phyloP scores from a whole-genome alignment of 2,113 vertebrate species.

The Gallinago jamesoni region DNA sequence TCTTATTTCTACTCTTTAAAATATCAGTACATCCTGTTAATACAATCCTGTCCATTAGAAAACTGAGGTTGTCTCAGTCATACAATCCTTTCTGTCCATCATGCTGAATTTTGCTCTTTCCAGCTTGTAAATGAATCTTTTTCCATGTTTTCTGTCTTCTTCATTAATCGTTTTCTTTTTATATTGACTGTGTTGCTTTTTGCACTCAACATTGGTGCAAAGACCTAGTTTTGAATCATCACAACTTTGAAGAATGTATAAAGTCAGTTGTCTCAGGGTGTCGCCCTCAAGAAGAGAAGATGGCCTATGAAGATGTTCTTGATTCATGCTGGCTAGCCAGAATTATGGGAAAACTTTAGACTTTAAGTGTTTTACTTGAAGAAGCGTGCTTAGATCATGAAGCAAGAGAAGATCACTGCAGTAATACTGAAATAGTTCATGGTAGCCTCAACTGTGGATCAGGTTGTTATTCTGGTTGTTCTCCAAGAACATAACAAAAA shows the following conservation, averaged over 20 bases:
- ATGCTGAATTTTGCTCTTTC: not conserved
- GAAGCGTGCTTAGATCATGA: not conserved
- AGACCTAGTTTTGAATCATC: not conserved
- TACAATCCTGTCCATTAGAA: not conserved
- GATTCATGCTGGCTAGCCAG: not conserved
- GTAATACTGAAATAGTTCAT: not conserved
- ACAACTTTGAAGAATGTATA: not conserved
- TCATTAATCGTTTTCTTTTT: not conserved
- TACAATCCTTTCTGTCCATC: not conserved
- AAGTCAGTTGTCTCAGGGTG: not conserved
- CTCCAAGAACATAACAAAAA: not conserved
- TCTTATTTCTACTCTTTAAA: constrained; percentile 8
- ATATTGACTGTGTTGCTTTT: not conserved
- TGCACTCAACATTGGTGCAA: not conserved
- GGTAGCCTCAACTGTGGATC: not conserved
- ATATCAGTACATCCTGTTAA: not conserved
- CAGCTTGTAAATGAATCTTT: not conserved
- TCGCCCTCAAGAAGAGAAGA: not conserved
- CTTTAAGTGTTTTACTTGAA: not conserved
- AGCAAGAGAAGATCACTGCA: not conserved
- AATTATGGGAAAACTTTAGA: not conserved
- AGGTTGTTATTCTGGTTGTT: not conserved
- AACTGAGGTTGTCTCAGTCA: not conserved
- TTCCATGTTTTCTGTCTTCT: not conserved
- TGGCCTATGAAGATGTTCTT: not conserved